Percentiles rank a stretch among this genome's conserved stretches.
These are phyloP conservation scores for Rutilus rutilus DNA, from an alignment of 2,113 vertebrate species.

Conservation along the genomic window DNA sequence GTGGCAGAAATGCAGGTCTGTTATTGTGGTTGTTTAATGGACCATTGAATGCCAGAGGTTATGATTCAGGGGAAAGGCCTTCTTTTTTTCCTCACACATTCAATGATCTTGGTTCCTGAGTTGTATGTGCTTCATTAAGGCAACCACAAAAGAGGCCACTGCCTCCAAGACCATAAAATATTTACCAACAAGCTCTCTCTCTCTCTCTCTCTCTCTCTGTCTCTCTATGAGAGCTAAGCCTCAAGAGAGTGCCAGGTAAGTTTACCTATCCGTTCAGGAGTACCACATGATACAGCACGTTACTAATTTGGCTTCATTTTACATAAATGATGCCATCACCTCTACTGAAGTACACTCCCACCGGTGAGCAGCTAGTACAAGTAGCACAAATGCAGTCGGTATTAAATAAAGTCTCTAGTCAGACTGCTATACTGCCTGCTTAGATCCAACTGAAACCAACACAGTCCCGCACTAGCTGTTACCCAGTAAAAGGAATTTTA, in stretches of 20 bases:
- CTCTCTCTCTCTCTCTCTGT: constrained; percentile 22
- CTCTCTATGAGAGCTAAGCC: not conserved
- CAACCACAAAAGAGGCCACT: constrained; percentile 64
- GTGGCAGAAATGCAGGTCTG: constrained; percentile 19
- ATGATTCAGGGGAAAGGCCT: not conserved
- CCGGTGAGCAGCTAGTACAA: not conserved
- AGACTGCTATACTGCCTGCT: constrained; percentile 33
- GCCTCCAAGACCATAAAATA: constrained; percentile 67
- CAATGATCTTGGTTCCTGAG: constrained; percentile 32
- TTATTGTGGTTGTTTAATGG: constrained; percentile 19
- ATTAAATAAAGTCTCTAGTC: not conserved
- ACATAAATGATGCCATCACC: constrained; percentile 33
- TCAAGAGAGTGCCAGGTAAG: constrained; percentile 39
- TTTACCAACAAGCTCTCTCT: constrained; percentile 62
- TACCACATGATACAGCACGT: constrained; percentile 67
- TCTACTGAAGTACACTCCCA: not conserved
- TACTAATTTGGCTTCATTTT: constrained; percentile 58
- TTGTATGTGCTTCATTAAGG: constrained; percentile 42
- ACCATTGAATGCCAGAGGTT: constrained; percentile 27
- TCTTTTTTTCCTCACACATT: not conserved
- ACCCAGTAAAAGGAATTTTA: constrained; percentile 26
- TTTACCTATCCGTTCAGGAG: constrained; percentile 49
- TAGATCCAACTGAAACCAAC: constrained; percentile 31
- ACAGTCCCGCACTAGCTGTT: constrained; percentile 8
- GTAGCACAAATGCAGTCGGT: not conserved